phyloP scores from a whole-genome alignment of 2,888 invertebrate species.

The Amphipyra berbera region DNA sequence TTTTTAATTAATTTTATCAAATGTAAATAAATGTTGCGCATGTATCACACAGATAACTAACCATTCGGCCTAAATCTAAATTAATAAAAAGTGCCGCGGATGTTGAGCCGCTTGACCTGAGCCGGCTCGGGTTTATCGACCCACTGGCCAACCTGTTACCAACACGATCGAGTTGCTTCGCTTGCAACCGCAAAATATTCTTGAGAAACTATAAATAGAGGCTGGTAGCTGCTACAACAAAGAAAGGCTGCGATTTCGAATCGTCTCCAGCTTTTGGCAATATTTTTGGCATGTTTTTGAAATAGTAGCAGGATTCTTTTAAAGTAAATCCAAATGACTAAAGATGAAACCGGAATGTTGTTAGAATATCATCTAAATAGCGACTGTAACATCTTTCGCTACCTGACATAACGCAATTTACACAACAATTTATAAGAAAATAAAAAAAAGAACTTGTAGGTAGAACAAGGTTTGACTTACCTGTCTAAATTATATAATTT shows the following conservation, averaged over 20 bases:
- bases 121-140: conserved; percentile 64
- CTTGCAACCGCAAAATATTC: conserved; percentile 40
- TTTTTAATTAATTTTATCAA: no score
- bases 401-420: no score
- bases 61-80: conserved; percentile 49
- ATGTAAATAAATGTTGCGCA: conserved; percentile 29
- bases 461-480: background rate
- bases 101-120: conserved; percentile 56
- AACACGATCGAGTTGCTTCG: conserved; percentile 28
- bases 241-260: background rate
- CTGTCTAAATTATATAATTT: background rate
- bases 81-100: conserved; percentile 47
- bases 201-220: conserved; percentile 29
- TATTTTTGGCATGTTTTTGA: no score
- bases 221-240: conserved; percentile 13
- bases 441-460: no score
- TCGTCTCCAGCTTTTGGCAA: no score
- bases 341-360: no score
- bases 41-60: conserved; percentile 4
- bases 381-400: no score
- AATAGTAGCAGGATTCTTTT: no score
- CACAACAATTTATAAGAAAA: no score
- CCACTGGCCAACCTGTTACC: conserved; percentile 56
- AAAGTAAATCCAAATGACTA: no score
- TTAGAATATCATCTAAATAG: no score